phyloP scores from a whole-genome alignment of 1,140 invertebrate genomes.

The Magallana ariakensis region DNA sequence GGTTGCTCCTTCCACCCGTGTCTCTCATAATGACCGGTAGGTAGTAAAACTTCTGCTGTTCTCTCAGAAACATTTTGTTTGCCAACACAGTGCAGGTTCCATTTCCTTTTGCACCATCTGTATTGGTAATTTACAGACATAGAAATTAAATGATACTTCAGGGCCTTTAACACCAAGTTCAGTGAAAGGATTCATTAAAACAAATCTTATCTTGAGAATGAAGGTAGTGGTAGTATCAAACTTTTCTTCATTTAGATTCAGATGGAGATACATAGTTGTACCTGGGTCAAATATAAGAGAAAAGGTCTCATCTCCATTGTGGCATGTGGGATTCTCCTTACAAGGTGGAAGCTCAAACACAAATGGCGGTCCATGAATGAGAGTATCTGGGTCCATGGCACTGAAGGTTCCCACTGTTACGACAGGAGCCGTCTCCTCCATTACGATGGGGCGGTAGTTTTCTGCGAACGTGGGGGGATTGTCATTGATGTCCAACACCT shows the following conservation, averaged over 20 bases:
- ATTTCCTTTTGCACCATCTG: conserved; percentile 69
- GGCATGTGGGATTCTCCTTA: conserved; percentile 61
- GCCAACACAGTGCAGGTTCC: conserved; percentile 67
- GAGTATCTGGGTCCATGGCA: conserved; percentile 87
- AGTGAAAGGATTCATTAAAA: no score
- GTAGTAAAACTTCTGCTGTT: conserved; percentile 86
- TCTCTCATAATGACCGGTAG: conserved; percentile 78
- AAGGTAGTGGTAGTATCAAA: no score
- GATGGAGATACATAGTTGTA: conserved; percentile 22
- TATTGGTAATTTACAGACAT: not conserved
- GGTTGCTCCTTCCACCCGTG: conserved; percentile 66
- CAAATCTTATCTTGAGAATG: no score
- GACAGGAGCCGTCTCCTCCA: conserved; percentile 90
- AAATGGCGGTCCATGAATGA: conserved; percentile 69
- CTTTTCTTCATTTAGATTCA: no score
- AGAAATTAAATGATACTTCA: no score
- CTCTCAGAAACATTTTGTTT: conserved; percentile 89
- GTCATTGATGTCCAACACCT: conserved; percentile 98
- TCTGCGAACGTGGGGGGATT: conserved; percentile 93
- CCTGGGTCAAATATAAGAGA: conserved; percentile 67
- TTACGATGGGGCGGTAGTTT: conserved; percentile 93
- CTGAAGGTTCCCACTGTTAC: conserved; percentile 92
- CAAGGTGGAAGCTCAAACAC: conserved; percentile 63
- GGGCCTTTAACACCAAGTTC: no score
- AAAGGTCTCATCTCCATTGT: conserved; percentile 61